Base-by-base conservation (phyloP, 2,888 invertebrate genomes). In the Periphyllus acericola region DNA sequence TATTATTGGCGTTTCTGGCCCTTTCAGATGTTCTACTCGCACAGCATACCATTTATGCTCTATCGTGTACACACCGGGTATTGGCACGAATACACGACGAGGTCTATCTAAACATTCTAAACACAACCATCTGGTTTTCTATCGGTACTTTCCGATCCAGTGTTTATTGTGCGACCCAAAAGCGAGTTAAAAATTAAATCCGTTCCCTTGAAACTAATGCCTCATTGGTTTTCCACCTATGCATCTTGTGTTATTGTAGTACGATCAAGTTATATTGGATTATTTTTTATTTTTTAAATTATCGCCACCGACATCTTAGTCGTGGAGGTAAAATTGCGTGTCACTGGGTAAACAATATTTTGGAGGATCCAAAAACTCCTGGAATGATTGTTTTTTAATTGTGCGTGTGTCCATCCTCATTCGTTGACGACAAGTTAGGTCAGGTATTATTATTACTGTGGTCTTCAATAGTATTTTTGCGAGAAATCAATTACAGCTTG, bases 71-170 rank as follows among this genome's bases (percentile, higher is more conserved):
- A 55, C 36, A 55, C 60, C 5, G 6, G 21, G 55, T 34, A 68
- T 80, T 80, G 86, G 86, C 75, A 66, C 40, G 29, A 72, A 9
- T 83, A 36, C n/a, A n/a, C 83, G 55, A 75, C 11, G 11, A 29
- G 5, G 46, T 83, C 29, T 40, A 83, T 75, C 21, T 40, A 75
- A 83, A 75, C n/a, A n/a, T n/a, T n/a, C n/a, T n/a, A n/a, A n/a
- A n/a, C 75, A 83, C n/a, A 9, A 75, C 75, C 83, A 83, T 83
- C 83, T 83, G 83, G 83, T 66, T 75, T 40, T 60, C 46, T 17
- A 72, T 36, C 40, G 11, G 19, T 75, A 36, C n/a, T 36, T 36
- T 36, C 36, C 4, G 21, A 36, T 60, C 36, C 46, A 60, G 46
- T 11, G 66, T 60, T 79, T 46, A 19, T 34, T 72, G 4, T 1